Conservation (phyloP, 1,140 invertebrate species). For the Araneus ventricosus region DNA sequence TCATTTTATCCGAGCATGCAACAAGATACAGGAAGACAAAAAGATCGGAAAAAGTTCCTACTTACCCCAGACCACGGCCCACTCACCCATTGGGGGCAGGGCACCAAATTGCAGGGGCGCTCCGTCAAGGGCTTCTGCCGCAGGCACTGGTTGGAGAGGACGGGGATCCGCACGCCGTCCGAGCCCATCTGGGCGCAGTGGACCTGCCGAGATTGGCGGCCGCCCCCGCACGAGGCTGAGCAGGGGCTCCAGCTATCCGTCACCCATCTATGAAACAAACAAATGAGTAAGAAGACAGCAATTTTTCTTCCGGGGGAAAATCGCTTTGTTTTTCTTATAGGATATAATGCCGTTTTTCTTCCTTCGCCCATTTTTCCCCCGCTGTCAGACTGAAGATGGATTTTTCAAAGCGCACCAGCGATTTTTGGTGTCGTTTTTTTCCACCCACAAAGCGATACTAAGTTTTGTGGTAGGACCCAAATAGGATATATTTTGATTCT, state of each 20-base stretch:
- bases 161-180: conserved; percentile 86
- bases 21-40: neutral
- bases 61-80: conserved; percentile 93
- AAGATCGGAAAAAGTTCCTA: conserved; percentile 72
- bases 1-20: neutral
- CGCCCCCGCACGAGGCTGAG: conserved; percentile 90
- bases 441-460: too few species aligned
- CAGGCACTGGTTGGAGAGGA: conserved; percentile 82
- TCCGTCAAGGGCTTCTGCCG: conserved; percentile 87
- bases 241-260: conserved; percentile 93
- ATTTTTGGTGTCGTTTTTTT: too few species aligned
- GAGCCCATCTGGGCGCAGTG: conserved; percentile 86
- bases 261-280: conserved; percentile 86
- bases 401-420: neutral
- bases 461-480: too few species aligned
- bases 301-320: neutral
- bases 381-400: too few species aligned
- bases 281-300: conserved; percentile 1
- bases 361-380: neutral
- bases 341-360: neutral
- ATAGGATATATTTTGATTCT: too few species aligned
- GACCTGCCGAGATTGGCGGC: conserved; percentile 87
- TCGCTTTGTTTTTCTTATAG: neutral
- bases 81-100: conserved; percentile 90
- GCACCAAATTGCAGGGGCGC: conserved; percentile 89